These are phyloP conservation scores for Zoroaster sp. DNA, from an alignment of 53 echinoderm and acorn worm species.

Conservation along the genomic window DNA sequence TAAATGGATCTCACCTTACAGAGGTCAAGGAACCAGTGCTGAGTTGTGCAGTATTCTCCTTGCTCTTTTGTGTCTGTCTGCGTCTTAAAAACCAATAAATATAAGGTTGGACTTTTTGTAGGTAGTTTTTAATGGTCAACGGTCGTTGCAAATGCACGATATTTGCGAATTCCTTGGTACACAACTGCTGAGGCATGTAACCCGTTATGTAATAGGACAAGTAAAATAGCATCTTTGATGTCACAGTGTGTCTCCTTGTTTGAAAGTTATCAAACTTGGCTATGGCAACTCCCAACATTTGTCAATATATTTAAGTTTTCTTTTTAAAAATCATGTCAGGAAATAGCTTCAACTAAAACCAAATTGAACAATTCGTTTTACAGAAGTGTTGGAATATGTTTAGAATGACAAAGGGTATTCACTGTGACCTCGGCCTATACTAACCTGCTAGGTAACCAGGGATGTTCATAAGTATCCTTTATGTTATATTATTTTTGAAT, in stretches of 20 bases:
- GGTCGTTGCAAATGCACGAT: not conserved
- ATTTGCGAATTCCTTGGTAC: not conserved
- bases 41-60: conserved; percentile 25
- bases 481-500: not conserved
- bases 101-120: conserved; percentile 18
- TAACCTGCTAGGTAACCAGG: too few species aligned
- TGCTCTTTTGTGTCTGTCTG: conserved; percentile 12
- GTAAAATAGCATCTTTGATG: not conserved
- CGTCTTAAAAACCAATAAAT: not conserved
- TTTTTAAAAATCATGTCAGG: too few species aligned
- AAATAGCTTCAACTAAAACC: too few species aligned
- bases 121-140: conserved; percentile 4
- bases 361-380: too few species aligned
- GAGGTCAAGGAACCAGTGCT: not conserved
- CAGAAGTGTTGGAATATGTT: too few species aligned
- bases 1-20: not conserved
- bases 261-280: not conserved
- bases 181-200: not conserved
- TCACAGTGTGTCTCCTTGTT: not conserved
- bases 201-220: not conserved
- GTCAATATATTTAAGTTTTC: too few species aligned
- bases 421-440: too few species aligned
- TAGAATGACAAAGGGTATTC: not conserved
- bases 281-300: too few species aligned
- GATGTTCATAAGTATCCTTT: not conserved